These are phyloP conservation scores for Rhopalosiphum padi DNA, from an alignment of 1,140 invertebrate species.

Conservation along the genomic window DNA sequence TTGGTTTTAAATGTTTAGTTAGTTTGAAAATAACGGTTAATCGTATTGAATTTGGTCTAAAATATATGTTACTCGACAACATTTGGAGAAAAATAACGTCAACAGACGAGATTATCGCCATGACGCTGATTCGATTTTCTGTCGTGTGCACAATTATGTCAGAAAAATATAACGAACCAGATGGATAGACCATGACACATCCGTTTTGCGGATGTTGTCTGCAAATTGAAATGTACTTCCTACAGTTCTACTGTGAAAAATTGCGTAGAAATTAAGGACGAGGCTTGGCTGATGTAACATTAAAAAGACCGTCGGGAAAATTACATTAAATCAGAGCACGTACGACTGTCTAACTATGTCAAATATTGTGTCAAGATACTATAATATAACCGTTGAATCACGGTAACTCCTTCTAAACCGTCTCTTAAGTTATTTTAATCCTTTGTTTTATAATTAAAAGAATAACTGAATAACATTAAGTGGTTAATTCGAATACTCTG, in stretches of 20 bases:
- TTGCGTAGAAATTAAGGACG: conserved; percentile 21
- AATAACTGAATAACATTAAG: background rate
- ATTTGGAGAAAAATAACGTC: conserved; percentile 8
- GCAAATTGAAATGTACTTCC: conserved; percentile 26
- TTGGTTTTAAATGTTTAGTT: background rate
- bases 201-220: background rate
- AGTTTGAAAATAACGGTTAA: background rate
- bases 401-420: background rate
- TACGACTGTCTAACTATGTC: conserved; percentile 32
- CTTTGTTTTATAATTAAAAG: conserved; percentile 31
- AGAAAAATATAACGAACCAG: conserved; percentile 21
- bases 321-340: conserved; percentile 52
- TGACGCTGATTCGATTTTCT: conserved; percentile 26
- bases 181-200: conserved; percentile 28
- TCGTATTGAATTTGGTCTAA: background rate
- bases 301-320: conserved; percentile 37
- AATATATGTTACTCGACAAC: background rate
- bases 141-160: conserved; percentile 1
- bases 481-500: background rate
- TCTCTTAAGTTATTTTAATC: conserved; percentile 15
- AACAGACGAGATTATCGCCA: background rate
- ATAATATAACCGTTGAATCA: background rate
- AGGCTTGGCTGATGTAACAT: background rate
- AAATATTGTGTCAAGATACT: conserved; percentile 21
- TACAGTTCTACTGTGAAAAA: background rate